phyloP scores from a whole-genome alignment of 2,113 vertebrate species.

The Brachypodius melanocephalos region DNA sequence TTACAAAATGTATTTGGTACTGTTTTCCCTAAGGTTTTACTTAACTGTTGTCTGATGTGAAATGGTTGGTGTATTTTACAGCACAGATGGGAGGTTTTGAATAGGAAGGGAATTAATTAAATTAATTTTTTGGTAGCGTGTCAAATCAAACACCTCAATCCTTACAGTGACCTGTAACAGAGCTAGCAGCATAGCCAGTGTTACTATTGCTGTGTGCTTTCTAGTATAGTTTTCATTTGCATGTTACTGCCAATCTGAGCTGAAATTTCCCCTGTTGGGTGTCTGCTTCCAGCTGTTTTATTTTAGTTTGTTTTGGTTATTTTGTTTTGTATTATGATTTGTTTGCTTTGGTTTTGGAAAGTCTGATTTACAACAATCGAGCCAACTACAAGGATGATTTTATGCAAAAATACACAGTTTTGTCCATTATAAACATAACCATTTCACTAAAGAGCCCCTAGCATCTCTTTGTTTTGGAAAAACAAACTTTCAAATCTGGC shows the following conservation, averaged over 20 bases:
- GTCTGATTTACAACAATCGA: background rate
- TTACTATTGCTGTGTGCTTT: background rate
- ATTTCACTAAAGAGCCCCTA: background rate
- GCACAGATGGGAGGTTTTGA: background rate
- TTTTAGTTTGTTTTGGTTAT: constrained; percentile 22
- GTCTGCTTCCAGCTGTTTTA: constrained; percentile 21
- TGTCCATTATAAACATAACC: background rate
- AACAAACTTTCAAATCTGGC: background rate
- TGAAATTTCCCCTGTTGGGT: background rate
- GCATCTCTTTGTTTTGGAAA: background rate
- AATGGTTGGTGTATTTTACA: background rate
- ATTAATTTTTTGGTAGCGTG: background rate
- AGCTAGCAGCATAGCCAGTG: background rate
- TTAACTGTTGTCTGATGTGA: background rate
- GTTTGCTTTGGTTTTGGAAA: constrained; percentile 24
- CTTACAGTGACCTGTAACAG: background rate
- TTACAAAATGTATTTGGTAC: background rate
- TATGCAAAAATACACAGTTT: background rate
- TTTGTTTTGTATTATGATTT: constrained; percentile 11
- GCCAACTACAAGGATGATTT: constrained; percentile 1
- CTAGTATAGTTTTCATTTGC: background rate
- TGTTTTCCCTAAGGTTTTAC: background rate
- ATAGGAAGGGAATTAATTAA: background rate
- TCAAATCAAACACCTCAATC: background rate
- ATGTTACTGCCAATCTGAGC: background rate